Conservation (phyloP, 2,113 vertebrate genomes). For the Pyrgilauda ruficollis region DNA sequence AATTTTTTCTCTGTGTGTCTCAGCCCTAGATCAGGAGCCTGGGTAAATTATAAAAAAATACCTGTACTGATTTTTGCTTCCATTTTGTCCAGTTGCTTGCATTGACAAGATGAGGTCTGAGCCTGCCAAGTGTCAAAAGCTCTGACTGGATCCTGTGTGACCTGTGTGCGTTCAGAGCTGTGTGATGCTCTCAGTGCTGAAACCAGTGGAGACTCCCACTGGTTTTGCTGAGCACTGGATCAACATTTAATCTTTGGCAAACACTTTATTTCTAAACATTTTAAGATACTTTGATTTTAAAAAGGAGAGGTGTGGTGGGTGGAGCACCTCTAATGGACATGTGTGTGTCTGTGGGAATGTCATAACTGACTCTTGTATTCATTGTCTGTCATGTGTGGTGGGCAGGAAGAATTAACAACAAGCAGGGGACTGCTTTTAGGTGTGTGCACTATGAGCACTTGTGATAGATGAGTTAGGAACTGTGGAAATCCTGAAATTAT, state of each 20-base stretch:
- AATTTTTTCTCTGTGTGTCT: not conserved
- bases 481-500: not conserved
- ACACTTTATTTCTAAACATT: not conserved
- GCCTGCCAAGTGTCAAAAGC: not conserved
- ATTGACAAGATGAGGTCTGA: not conserved
- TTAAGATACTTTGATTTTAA: not conserved
- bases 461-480: not conserved
- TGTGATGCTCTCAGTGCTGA: accelerated
- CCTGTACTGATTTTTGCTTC: not conserved
- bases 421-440: not conserved
- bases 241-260: not conserved
- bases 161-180: not conserved
- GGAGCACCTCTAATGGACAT: not conserved
- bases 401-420: not conserved
- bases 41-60: not conserved
- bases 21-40: not conserved
- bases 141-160: not conserved
- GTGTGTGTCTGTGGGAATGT: not conserved
- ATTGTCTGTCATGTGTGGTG: accelerated
- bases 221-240: not conserved
- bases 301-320: not conserved
- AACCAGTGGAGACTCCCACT: not conserved
- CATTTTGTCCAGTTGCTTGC: not conserved
- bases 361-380: not conserved
- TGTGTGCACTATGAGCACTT: not conserved